Evolutionary conservation across 1,140 invertebrate species (phyloP).

Genomic region (Centruroides sculpturatus): DNA sequence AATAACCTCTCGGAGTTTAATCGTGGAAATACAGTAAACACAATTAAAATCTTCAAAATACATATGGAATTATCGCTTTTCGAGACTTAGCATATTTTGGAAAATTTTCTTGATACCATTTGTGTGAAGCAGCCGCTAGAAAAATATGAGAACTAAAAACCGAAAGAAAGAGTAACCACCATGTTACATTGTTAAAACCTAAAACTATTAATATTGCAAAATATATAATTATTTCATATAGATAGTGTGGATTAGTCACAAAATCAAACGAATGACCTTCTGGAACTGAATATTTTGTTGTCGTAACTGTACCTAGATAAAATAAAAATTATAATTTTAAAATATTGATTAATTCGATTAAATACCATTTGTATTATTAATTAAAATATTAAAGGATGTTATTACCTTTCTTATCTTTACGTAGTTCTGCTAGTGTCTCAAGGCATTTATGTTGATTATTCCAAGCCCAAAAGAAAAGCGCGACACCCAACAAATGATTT

Average conservation of each 20-base stretch:
- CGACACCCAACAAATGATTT: slow-evolving; percentile 31
- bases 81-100: slow-evolving; percentile 47
- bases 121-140: slow-evolving; percentile 53
- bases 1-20: too few relatives aligned
- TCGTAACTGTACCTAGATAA: slow-evolving; percentile 36
- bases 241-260: slow-evolving; percentile 64
- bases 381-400: neutral
- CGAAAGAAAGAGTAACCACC: slow-evolving; percentile 52
- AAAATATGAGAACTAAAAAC: slow-evolving; percentile 68
- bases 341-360: too few relatives aligned
- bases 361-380: too few relatives aligned
- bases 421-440: slow-evolving; percentile 49
- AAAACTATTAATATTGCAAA: slow-evolving; percentile 45
- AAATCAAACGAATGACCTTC: slow-evolving; percentile 56
- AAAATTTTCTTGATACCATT: slow-evolving; percentile 65
- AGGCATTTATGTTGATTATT: slow-evolving; percentile 53
- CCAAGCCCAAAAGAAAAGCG: slow-evolving; percentile 49
- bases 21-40: too few relatives aligned
- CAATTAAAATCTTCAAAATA: slow-evolving; percentile 21
- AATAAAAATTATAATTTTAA: neutral
- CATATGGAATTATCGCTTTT: slow-evolving; percentile 36
- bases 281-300: slow-evolving; percentile 59
- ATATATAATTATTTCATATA: slow-evolving; percentile 70
- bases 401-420: slow-evolving; percentile 43
- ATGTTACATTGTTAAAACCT: slow-evolving; percentile 38